Evolutionary conservation across 2,888 invertebrate genomes (phyloP).

Genomic region (Chloroclysta siterata): DNA sequence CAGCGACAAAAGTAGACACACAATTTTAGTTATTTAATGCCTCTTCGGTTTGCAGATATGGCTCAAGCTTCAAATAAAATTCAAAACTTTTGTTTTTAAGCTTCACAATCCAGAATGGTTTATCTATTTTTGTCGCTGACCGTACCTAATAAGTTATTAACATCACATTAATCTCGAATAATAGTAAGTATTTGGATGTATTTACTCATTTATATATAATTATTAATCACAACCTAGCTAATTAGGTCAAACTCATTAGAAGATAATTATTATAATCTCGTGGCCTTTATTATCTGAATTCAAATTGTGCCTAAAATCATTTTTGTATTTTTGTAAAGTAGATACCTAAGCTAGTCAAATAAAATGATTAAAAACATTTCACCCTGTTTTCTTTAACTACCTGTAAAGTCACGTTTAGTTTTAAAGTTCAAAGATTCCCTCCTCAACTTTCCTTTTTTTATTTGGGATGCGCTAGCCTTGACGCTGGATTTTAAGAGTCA

Average conservation of each 20-base stretch:
- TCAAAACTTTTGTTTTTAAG: no score
- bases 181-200: conserved; percentile 36
- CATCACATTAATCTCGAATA: conserved; percentile 52
- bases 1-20: no score
- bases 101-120: no score
- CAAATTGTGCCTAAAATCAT: conserved; percentile 40
- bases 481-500: no score
- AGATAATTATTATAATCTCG: conserved; percentile 10
- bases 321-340: conserved; percentile 75
- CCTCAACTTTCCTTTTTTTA: no score
- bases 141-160: conserved; percentile 51
- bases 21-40: no score
- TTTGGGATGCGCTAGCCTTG: no score
- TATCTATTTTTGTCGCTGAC: no score
- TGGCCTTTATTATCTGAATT: conserved; percentile 19
- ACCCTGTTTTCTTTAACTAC: conserved; percentile 36
- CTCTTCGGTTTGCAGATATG: no score
- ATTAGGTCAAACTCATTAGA: conserved; percentile 41
- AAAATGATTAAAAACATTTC: conserved; percentile 49
- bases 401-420: not conserved
- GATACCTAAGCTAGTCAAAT: conserved; percentile 69
- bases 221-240: conserved; percentile 35
- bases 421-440: no score
- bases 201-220: conserved; percentile 36
- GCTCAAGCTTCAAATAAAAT: no score